phyloP scores from a whole-genome alignment of 2,797 vertebrate species.

The Tangara arthus region DNA sequence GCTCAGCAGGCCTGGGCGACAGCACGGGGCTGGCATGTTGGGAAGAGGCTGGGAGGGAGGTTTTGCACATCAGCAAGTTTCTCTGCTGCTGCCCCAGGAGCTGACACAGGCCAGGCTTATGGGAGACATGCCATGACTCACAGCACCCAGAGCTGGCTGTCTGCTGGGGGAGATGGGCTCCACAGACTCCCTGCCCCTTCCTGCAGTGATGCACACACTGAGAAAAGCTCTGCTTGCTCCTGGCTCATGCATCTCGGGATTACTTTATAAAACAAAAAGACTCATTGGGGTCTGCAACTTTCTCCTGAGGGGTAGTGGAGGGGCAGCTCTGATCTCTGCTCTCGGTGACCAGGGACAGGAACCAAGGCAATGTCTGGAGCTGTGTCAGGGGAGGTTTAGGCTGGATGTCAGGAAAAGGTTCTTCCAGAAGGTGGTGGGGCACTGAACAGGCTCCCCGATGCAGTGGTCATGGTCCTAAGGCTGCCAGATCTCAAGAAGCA shows the following conservation, averaged over 20 bases:
- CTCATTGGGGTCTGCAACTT: background rate
- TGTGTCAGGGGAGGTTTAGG: background rate
- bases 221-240: background rate
- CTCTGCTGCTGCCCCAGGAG: background rate
- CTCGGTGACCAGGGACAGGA: background rate
- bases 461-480: background rate
- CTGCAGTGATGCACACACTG: background rate
- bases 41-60: background rate
- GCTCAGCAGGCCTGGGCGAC: background rate
- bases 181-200: background rate
- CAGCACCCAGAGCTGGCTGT: background rate
- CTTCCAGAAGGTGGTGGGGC: fast-evolving
- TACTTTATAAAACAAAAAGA: background rate
- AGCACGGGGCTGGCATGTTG: background rate
- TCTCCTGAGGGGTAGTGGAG: background rate
- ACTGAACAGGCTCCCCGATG: background rate
- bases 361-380: background rate
- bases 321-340: background rate
- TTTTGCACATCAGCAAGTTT: background rate
- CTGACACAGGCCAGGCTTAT: background rate
- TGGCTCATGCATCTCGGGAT: background rate
- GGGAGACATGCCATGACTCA: background rate
- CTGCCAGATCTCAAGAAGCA: background rate
- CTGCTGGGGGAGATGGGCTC: background rate
- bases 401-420: background rate